These are phyloP conservation scores for Lysiphlebus fabarum DNA, from an alignment of 1,140 invertebrate genomes.

Conservation along the genomic window DNA sequence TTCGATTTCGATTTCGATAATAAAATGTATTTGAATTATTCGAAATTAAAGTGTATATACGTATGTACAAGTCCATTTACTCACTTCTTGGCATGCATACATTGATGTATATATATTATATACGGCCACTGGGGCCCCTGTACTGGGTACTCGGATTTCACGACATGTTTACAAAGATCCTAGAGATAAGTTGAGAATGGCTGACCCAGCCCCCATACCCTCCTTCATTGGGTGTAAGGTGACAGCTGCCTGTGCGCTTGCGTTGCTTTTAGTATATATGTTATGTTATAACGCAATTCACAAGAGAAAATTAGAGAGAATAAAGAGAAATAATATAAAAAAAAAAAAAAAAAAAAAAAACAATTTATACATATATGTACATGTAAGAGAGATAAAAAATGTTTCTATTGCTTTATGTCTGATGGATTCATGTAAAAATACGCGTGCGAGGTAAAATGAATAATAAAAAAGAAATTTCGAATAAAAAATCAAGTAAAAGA, in stretches of 20 bases:
- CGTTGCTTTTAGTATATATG: slow-evolving; percentile 22
- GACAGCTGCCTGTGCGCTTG: slow-evolving; percentile 53
- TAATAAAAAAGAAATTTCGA: background rate
- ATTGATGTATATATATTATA: too few species aligned
- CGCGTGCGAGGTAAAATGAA: background rate
- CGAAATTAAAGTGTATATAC: too few species aligned
- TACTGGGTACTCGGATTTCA: slow-evolving; percentile 54
- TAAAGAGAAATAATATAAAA: background rate
- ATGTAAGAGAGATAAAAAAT: background rate
- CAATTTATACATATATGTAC: background rate
- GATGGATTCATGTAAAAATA: too few species aligned
- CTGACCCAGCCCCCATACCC: slow-evolving; percentile 43
- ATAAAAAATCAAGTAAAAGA: background rate
- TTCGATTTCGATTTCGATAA: too few species aligned
- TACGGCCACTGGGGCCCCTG: slow-evolving; percentile 37
- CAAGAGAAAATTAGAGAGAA: background rate
- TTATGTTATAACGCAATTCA: slow-evolving; percentile 6
- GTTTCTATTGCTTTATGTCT: too few species aligned
- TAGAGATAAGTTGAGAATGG: slow-evolving; percentile 58
- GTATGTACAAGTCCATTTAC: too few species aligned
- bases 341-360: too few species aligned
- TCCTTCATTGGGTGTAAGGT: slow-evolving; percentile 51
- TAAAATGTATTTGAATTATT: too few species aligned
- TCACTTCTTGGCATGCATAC: too few species aligned
- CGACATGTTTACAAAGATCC: slow-evolving; percentile 59